Conservation (phyloP, 2,888 invertebrate genomes). For the Hirtodrosophila confusa region DNA sequence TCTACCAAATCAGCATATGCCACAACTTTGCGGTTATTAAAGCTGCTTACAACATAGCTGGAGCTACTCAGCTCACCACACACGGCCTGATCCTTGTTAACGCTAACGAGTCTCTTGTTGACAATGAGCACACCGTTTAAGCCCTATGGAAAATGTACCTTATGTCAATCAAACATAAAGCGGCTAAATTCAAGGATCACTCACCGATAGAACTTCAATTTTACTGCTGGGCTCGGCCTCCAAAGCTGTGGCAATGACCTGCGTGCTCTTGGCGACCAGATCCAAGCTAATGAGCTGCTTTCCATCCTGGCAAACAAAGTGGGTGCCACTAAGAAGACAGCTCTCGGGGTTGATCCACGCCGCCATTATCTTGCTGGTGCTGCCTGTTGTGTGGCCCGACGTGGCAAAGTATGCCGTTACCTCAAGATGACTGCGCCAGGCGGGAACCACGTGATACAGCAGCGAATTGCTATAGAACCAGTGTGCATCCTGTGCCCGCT, state of each 20-base stretch:
- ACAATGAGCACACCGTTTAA: constrained; percentile 83
- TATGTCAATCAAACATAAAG: not conserved
- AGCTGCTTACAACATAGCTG: constrained; percentile 73
- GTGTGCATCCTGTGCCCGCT: constrained; percentile 84
- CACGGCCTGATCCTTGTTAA: constrained; percentile 82
- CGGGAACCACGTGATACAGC: constrained; percentile 87
- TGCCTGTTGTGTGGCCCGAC: constrained; percentile 85
- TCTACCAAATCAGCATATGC: constrained; percentile 83
- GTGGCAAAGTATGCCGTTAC: constrained; percentile 87
- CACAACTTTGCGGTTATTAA: constrained; percentile 82
- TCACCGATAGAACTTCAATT: constrained; percentile 75
- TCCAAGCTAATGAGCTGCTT: constrained; percentile 87
- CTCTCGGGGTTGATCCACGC: constrained; percentile 86
- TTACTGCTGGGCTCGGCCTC: constrained; percentile 81
- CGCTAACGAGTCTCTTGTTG: constrained; percentile 79
- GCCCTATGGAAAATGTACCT: constrained; percentile 58
- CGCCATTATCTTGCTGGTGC: constrained; percentile 87
- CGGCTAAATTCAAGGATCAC: not conserved
- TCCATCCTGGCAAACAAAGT: constrained; percentile 88
- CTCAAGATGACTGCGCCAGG: constrained; percentile 87
- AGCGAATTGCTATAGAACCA: constrained; percentile 87
- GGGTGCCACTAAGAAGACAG: constrained; percentile 87
- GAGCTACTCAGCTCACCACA: constrained; percentile 82
- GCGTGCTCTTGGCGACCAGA: constrained; percentile 85
- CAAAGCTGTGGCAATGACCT: constrained; percentile 82